Base-by-base conservation (phyloP, 1,140 invertebrate species). In the Chlorops oryzae region DNA sequence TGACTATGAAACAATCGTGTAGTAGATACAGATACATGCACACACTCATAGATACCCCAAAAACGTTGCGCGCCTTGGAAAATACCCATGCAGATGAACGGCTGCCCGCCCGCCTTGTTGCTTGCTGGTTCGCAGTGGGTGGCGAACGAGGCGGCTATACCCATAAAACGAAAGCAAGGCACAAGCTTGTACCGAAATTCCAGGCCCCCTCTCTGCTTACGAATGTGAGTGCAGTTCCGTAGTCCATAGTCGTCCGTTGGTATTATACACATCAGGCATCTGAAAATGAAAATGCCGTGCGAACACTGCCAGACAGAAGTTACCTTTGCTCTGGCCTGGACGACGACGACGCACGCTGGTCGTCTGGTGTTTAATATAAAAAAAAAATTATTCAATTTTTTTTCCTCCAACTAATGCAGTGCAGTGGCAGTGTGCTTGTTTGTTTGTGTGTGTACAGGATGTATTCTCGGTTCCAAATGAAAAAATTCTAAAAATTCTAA, bases 281-380 rank as follows among this genome's bases (percentile, higher is more conserved):
- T 54, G 62, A 64, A 62, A 61, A 44, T 7, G 7, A n/a, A 32
- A 32, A 32, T 32, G 27, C n/a, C 47, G 34, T 41, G 56, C 52
- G 41, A 40, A 28, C 35, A 38, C 59, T 51, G 54, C 53, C 67
- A 70, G 67, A 70, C 62, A 70, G 64, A 70, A 70, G 64, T 70
- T 70, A 70, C 67, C 67, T 70, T 70, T 70, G 67, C 67, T 70
- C 67, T 63, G 70, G 65, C 67, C 67, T 65, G 67, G 67, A 69
- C 67, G 66, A 67, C 61, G 40, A 63, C 63, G 62, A 69, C 65
- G 64, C 64, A 63, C 61, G 65, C 56, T 61, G 59, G 64, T 62
- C 59, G 61, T 58, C 57, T 59, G 61, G 57, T 59, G 45, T 63
- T 32, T 15, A 41, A 48, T 42, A 17, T 35, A 1, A 48, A 42